A percentile compares a stretch with the other conserved stretches of the same genome.
Conservation (phyloP, 2,888 invertebrate species). For the Sesia bembeciformis region DNA sequence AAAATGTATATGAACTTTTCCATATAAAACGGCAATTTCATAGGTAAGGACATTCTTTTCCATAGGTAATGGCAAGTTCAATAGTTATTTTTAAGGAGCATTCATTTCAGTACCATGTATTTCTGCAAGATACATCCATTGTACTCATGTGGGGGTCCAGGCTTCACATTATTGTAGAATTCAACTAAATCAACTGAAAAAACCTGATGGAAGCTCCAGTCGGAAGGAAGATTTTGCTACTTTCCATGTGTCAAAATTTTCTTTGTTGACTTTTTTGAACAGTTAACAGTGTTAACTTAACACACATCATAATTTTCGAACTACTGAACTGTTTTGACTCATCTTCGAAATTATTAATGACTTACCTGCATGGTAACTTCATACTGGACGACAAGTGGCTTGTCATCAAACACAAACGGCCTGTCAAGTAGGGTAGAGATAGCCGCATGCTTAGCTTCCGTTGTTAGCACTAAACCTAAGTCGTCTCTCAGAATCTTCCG, state of each 20-base stretch:
- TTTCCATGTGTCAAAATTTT: neutral
- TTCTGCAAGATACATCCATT: no score
- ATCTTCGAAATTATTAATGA: neutral
- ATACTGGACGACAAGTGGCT: constrained; percentile 93
- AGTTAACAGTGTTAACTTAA: no score
- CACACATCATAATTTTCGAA: no score
- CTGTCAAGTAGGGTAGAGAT: constrained; percentile 85
- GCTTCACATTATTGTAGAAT: no score
- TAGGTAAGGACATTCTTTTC: neutral
- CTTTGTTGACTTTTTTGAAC: neutral
- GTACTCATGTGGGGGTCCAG: no score
- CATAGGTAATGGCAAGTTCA: no score
- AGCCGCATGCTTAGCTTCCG: constrained; percentile 97
- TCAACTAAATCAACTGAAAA: no score
- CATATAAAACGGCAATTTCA: neutral
- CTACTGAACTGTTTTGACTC: no score
- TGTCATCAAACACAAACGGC: constrained; percentile 88
- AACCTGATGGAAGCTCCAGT: no score
- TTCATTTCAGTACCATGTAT: no score
- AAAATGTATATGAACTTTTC: neutral
- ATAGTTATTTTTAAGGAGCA: no score
- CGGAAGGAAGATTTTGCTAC: no score
- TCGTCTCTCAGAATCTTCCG: constrained; percentile 88
- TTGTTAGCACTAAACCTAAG: constrained; percentile 89
- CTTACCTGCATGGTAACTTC: constrained; percentile 87